A percentile compares a stretch with the other conserved stretches of the same genome.
phyloP scores from a whole-genome alignment of 2,113 vertebrate species.

The Dissostichus mawsoni region DNA sequence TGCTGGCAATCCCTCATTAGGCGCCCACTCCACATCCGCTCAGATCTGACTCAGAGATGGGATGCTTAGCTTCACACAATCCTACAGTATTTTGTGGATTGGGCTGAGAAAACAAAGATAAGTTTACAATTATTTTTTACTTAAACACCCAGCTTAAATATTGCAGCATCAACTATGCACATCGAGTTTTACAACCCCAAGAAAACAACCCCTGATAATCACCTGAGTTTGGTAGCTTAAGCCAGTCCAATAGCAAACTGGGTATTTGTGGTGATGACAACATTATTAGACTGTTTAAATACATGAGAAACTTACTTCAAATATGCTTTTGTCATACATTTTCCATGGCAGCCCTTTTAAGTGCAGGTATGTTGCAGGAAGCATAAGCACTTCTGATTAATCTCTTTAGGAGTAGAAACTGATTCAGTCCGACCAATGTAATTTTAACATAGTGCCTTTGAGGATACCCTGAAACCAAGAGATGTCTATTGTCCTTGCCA shows the following conservation, averaged over 20 bases:
- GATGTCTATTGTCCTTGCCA: not conserved
- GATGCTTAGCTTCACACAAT: not conserved
- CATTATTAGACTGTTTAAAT: not conserved
- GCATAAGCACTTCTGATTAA: not conserved
- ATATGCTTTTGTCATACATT: not conserved
- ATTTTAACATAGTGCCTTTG: not conserved
- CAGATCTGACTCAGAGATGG: not conserved
- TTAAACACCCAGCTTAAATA: conserved; percentile 17
- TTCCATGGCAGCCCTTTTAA: not conserved
- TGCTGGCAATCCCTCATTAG: not conserved
- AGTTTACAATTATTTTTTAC: conserved; percentile 27
- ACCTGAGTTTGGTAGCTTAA: not conserved
- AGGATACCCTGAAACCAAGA: not conserved
- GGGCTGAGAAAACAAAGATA: conserved; percentile 9
- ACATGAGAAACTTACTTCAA: not conserved
- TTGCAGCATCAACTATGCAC: conserved; percentile 1
- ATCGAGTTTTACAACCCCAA: not conserved
- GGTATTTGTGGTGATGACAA: not conserved
- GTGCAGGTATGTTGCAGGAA: not conserved
- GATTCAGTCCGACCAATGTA: not conserved
- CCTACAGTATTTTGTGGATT: conserved; percentile 6
- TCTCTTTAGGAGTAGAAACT: not conserved
- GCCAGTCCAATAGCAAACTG: not conserved
- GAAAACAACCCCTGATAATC: conserved; percentile 13
- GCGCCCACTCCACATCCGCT: not conserved